Base-by-base conservation (phyloP, 2,113 vertebrate species). In the Erinaceus europaeus region DNA sequence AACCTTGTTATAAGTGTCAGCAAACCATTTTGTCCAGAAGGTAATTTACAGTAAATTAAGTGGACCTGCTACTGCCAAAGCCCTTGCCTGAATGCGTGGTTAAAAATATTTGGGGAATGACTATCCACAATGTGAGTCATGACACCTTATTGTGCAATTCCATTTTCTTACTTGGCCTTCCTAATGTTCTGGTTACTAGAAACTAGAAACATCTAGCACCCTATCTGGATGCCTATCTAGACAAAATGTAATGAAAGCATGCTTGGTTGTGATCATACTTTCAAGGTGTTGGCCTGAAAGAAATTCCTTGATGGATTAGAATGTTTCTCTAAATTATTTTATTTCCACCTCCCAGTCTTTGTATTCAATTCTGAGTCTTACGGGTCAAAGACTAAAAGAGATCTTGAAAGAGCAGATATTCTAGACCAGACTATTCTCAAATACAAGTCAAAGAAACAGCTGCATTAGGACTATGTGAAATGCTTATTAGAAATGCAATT, bases 41-140 rank as follows among this genome's bases (percentile, higher is more conserved):
- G 50, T 76, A 52, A 59, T 79, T 89, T 75, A 75, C 50, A 71
- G 59, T 44, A 69, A 78, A 77, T 78, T 74, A 90, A 65, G 50
- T 78, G 42, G 67, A 59, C 50, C n/a, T 32, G 18, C 20, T 29
- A 50, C 32, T 50, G n/a, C 53, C 74, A 38, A 71, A 67, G 59
- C 36, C 23, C 69, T 85, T 77, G 40, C 68, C 72, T 67, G 48
- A 84, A 50, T 40, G 27, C 21, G 13, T 44, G 17, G 29, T 36
- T 84, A 23, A 55, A 76, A 38, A 36, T 4, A 32, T 75, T 69
- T n/a, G 32, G 32, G 62, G n/a, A 53, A 72, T 50, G n/a, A 4
- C 15, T 67, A 15, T 48, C 44, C 15, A 14, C 21, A 89, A 55
- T 71, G 6, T 17, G 53, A 64, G 10, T 42, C 55, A 32, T 59